Percentiles rank a stretch among this genome's conserved stretches.
Evolutionary conservation across 2,113 vertebrate species (phyloP).

Genomic region (Cebus imitator): DNA sequence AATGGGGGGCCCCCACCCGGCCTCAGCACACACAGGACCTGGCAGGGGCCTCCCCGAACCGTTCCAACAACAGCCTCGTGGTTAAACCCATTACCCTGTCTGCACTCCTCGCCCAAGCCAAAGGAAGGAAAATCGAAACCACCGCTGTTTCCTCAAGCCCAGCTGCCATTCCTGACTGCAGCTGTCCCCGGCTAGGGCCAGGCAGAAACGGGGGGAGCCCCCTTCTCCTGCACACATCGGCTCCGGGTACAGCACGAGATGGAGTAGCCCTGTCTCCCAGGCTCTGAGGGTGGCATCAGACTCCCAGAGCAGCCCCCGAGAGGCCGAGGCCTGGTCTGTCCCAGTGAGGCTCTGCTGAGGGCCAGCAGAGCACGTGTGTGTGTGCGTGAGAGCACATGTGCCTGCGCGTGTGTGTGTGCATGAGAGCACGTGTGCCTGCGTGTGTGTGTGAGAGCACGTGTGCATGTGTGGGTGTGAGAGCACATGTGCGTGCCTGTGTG

Average conservation of each 20-base stretch:
- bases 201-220: not conserved
- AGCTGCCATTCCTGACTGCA: not conserved
- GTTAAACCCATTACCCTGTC: constrained; percentile 23
- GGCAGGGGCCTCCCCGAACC: not conserved
- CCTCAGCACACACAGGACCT: not conserved
- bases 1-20: not conserved
- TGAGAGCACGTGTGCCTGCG: too few relatives aligned
- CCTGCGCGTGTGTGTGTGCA: too few relatives aligned
- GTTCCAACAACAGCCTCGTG: not conserved
- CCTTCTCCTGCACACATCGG: not conserved
- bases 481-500: too few relatives aligned
- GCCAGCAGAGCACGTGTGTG: not conserved
- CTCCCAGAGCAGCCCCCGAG: not conserved
- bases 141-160: not conserved
- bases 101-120: not conserved
- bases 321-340: too few relatives aligned
- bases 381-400: too few relatives aligned
- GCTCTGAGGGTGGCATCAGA: accelerated
- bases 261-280: not conserved
- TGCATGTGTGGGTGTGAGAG: too few relatives aligned
- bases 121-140: constrained; percentile 46
- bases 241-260: accelerated
- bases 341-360: accelerated
- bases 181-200: not conserved
- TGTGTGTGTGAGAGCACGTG: too few relatives aligned